These are phyloP conservation scores for Cydia fagiglandana DNA, from an alignment of 1,140 invertebrate genomes.

Conservation along the genomic window DNA sequence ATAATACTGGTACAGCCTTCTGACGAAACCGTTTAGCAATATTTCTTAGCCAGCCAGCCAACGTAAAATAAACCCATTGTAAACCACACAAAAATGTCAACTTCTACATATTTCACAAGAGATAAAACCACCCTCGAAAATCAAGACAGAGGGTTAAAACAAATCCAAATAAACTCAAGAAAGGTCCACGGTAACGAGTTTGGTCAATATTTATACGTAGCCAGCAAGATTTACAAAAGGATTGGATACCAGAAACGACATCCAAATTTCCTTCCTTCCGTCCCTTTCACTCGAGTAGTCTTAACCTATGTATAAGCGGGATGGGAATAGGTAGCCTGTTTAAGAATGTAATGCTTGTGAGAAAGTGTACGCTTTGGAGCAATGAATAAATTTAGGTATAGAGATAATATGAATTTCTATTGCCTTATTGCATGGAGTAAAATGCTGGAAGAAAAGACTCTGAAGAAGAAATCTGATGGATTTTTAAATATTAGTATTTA, in stretches of 20 bases:
- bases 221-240: constrained; percentile 9
- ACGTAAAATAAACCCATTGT: neutral
- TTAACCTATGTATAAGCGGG: neutral
- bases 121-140: constrained; percentile 22
- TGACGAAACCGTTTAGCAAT: neutral
- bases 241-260: constrained; percentile 8
- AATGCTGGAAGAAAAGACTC: neutral
- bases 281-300: neutral
- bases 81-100: constrained; percentile 3
- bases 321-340: neutral
- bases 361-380: neutral
- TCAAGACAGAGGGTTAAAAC: constrained; percentile 28
- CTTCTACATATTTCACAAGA: constrained; percentile 14
- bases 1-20: too few species aligned
- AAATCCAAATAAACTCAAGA: constrained; percentile 27
- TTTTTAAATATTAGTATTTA: neutral
- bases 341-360: constrained; percentile 2
- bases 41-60: neutral
- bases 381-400: constrained; percentile 29
- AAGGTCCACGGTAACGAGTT: constrained; percentile 10
- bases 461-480: neutral
- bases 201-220: constrained; percentile 21
- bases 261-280: constrained; percentile 1
- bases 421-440: neutral
- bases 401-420: constrained; percentile 27